Conservation (phyloP, 2,113 vertebrate species). For the Calyptommatus sinebrachiatus region DNA sequence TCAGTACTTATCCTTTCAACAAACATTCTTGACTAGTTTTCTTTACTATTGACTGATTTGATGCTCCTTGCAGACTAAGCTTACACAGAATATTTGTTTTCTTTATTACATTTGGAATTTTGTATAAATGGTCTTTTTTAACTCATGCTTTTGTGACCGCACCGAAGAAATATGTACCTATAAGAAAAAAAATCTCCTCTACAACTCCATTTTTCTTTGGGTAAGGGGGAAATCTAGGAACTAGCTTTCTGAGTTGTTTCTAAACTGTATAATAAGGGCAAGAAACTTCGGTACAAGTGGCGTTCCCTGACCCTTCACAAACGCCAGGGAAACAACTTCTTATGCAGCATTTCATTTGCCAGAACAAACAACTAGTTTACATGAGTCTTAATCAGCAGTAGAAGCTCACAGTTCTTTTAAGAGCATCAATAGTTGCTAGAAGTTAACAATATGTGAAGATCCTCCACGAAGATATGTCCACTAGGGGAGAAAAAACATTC, state of each 20-base stretch:
- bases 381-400: not conserved
- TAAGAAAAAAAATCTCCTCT: constrained; percentile 52
- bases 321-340: constrained; percentile 4
- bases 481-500: constrained; percentile 33
- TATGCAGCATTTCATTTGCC: accelerated
- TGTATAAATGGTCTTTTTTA: not conserved
- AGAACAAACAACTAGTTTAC: not conserved
- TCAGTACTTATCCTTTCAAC: too few relatives aligned
- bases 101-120: too few relatives aligned
- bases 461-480: constrained; percentile 35
- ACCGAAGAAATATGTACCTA: constrained; percentile 20
- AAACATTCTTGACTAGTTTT: too few relatives aligned
- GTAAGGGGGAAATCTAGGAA: constrained; percentile 16
- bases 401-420: too few relatives aligned
- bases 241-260: constrained; percentile 17
- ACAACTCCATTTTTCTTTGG: constrained; percentile 53
- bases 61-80: too few relatives aligned
- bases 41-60: too few relatives aligned
- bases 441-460: not conserved
- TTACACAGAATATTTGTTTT: too few relatives aligned
- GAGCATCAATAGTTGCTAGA: too few relatives aligned
- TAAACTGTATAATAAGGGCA: constrained; percentile 5
- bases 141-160: constrained; percentile 10
- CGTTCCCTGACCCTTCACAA: constrained; percentile 5
- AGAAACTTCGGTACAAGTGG: constrained; percentile 7